phyloP scores from a whole-genome alignment of 64 coral and sea anemone species.

The Porites australiensis region DNA sequence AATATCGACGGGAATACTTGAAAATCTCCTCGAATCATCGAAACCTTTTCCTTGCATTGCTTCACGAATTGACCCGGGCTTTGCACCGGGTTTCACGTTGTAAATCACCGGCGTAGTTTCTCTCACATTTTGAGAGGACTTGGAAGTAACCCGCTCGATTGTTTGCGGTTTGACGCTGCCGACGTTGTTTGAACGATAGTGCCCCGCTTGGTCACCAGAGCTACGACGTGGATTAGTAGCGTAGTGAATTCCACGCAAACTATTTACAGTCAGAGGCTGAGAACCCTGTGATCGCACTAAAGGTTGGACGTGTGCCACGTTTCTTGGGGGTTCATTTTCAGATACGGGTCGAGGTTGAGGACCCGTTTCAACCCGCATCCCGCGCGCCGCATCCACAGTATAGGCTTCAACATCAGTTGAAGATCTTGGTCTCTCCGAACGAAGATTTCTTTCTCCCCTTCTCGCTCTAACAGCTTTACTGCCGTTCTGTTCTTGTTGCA shows the following conservation, averaged over 20 bases:
- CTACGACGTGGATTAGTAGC: constrained; percentile 43
- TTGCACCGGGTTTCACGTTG: constrained; percentile 22
- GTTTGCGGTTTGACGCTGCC: constrained; percentile 13
- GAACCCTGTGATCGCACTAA: constrained; percentile 30
- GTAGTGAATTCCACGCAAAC: constrained; percentile 52
- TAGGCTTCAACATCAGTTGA: constrained; percentile 47
- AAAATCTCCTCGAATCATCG: constrained; percentile 19
- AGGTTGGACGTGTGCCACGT: constrained; percentile 28
- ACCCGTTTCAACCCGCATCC: constrained; percentile 29
- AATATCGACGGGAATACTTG: not conserved
- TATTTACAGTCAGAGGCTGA: constrained; percentile 65
- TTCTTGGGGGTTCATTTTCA: constrained; percentile 18
- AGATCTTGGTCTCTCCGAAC: constrained; percentile 25
- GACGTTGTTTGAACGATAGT: not conserved
- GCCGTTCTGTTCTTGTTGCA: not conserved
- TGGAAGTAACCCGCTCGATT: not conserved
- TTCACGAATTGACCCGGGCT: constrained; percentile 2
- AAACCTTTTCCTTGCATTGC: not conserved
- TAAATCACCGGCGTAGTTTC: not conserved
- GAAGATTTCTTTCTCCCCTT: not conserved
- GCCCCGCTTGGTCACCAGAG: not conserved
- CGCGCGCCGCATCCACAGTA: constrained; percentile 39
- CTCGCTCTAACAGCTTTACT: not conserved
- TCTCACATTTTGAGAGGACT: constrained; percentile 23
- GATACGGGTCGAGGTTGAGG: constrained; percentile 11